Conservation (phyloP, 2,888 invertebrate species). For the Onchidella celtica region DNA sequence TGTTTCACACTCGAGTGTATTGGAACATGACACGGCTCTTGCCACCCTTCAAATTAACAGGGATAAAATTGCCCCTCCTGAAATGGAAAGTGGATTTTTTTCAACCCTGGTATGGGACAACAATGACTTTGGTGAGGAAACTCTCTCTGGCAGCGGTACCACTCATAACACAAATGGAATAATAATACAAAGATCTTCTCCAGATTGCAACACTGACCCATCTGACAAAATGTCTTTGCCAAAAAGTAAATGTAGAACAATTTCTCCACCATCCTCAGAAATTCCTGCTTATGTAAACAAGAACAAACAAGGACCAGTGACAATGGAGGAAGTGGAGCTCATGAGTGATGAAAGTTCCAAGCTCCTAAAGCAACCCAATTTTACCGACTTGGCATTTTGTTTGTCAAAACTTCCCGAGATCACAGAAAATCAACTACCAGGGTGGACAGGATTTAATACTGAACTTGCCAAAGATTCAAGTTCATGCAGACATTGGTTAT, state of each 20-base stretch:
- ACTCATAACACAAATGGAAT: background rate
- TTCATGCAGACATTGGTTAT: background rate
- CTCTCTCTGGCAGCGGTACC: constrained; percentile 5
- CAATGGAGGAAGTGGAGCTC: background rate
- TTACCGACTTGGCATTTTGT: background rate
- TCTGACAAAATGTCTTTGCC: background rate
- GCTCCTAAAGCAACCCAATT: background rate
- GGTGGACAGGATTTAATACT: background rate
- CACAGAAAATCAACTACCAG: background rate
- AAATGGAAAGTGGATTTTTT: background rate
- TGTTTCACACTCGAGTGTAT: constrained; percentile 8
- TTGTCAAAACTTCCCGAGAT: background rate
- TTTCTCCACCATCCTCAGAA: background rate
- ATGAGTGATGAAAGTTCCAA: background rate
- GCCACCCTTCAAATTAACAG: background rate
- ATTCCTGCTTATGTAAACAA: background rate
- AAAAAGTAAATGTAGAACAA: background rate
- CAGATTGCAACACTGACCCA: background rate
- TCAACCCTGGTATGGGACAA: constrained; percentile 34
- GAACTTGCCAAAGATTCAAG: background rate
- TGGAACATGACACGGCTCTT: constrained; percentile 35
- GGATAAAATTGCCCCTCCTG: background rate
- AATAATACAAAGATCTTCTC: background rate
- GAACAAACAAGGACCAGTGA: background rate
- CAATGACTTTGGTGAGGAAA: constrained; percentile 40